A percentile compares a stretch with the other conserved stretches of the same genome.
Conservation (phyloP, 2,888 invertebrate genomes). For the Lepas anatifera region DNA sequence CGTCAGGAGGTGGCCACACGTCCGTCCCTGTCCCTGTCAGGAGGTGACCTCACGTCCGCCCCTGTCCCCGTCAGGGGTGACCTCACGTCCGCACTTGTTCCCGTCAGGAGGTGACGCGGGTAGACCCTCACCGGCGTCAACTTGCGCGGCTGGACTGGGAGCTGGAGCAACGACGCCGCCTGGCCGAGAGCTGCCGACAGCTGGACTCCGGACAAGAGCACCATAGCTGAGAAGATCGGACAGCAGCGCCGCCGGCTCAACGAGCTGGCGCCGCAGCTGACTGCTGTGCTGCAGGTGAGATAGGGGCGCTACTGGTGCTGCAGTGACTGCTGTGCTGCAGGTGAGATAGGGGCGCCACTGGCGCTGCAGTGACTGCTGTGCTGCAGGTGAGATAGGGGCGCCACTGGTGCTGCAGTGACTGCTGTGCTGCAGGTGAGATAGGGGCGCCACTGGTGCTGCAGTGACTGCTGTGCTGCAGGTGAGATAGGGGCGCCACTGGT, state of each 20-base stretch:
- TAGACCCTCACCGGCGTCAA: not conserved
- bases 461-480: too few species aligned
- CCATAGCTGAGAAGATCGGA: not conserved
- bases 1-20: not conserved
- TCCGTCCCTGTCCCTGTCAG: not conserved
- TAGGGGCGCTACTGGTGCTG: too few species aligned
- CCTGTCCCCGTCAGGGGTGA: not conserved
- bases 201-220: not conserved
- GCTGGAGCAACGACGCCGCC: not conserved
- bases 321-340: too few species aligned
- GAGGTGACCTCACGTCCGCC: not conserved
- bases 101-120: not conserved
- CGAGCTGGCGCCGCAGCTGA: not conserved
- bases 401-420: too few species aligned
- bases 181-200: not conserved
- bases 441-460: too few species aligned
- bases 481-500: too few species aligned
- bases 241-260: not conserved
- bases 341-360: too few species aligned
- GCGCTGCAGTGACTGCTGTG: too few species aligned
- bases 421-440: too few species aligned
- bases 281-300: not conserved
- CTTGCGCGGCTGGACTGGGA: conserved; percentile 2
- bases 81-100: too few species aligned
- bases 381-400: too few species aligned